Conservation (phyloP, 2,113 vertebrate genomes). For the Gobiocypris rarus region DNA sequence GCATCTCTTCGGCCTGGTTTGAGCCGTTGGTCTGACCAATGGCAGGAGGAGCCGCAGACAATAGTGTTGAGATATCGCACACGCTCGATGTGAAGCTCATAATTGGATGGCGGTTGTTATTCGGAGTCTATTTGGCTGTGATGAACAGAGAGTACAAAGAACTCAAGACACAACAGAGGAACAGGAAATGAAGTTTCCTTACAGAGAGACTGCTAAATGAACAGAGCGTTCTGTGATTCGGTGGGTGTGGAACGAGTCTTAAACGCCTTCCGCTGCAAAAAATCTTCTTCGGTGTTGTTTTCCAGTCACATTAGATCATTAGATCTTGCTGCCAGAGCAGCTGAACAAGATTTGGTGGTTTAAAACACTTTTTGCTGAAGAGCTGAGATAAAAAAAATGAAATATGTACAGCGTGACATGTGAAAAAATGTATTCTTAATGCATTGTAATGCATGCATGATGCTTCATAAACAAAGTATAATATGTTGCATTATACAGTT, state of each 20-base stretch:
- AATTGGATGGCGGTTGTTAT: slow-evolving; percentile 80
- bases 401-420: neutral
- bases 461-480: too few relatives aligned
- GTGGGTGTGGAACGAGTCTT: slow-evolving; percentile 30
- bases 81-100: slow-evolving; percentile 68
- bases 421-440: too few relatives aligned
- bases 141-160: slow-evolving; percentile 78
- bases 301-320: neutral
- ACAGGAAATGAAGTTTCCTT: slow-evolving; percentile 65
- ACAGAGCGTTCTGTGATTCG: slow-evolving; percentile 11
- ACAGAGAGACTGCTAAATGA: slow-evolving; percentile 58
- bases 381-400: neutral
- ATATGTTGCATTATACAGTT: too few relatives aligned
- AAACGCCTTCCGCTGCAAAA: neutral
- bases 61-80: neutral
- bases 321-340: neutral
- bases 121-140: slow-evolving; percentile 77
- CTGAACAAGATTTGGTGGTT: neutral
- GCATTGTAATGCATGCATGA: too few relatives aligned
- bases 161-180: slow-evolving; percentile 63
- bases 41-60: neutral
- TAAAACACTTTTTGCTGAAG: neutral
- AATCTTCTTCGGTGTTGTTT: neutral
- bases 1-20: neutral
- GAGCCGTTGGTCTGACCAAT: neutral